Conservation (phyloP, 1,140 invertebrate species). For the Coelopa frigida region DNA sequence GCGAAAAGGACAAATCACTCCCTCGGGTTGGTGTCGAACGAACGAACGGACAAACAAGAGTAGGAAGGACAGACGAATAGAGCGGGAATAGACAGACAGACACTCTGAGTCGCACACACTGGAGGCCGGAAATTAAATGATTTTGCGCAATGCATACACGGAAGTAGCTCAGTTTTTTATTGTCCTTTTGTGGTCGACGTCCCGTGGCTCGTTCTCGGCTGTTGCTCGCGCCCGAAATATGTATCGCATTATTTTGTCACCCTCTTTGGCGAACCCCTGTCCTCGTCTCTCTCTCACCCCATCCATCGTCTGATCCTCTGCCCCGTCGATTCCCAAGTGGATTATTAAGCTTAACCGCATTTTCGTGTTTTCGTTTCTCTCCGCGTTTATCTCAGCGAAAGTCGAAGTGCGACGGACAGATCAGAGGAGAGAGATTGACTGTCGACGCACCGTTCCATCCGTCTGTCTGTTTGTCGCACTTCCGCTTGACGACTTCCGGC, state of each 20-base stretch:
- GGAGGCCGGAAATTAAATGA: constrained; percentile 40
- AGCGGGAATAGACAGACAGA: neutral
- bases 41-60: neutral
- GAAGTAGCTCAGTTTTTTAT: constrained; percentile 44
- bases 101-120: neutral
- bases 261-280: neutral
- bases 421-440: constrained; percentile 36
- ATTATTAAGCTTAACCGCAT: constrained; percentile 6
- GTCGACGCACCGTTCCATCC: constrained; percentile 7
- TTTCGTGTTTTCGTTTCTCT: neutral
- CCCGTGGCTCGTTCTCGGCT: no score
- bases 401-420: constrained; percentile 11
- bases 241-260: neutral
- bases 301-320: no score
- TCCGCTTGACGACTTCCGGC: constrained; percentile 34
- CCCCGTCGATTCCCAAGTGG: constrained; percentile 7
- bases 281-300: constrained; percentile 5
- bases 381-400: constrained; percentile 1
- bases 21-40: constrained; percentile 31
- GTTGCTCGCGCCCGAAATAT: neutral
- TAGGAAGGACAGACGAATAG: neutral
- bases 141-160: constrained; percentile 41
- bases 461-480: neutral
- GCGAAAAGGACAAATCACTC: constrained; percentile 41
- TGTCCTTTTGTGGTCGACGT: constrained; percentile 43